Evolutionary conservation across 2,113 vertebrate species (phyloP).

Genomic region (Madoqua kirkii): DNA sequence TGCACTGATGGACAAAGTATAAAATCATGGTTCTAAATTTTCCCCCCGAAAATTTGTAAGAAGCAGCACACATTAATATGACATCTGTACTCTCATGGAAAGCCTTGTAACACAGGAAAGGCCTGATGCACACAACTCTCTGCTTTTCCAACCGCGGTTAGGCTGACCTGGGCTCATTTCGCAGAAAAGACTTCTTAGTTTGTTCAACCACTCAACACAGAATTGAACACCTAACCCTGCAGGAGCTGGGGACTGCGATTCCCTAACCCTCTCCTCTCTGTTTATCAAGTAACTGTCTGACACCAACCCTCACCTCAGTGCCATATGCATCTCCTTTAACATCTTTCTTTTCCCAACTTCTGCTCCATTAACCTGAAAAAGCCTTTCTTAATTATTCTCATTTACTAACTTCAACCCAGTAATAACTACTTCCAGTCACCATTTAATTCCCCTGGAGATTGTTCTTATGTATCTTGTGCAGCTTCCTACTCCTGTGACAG

Average conservation of each 20-base stretch:
- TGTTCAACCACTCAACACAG: not conserved
- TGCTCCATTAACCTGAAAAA: not conserved
- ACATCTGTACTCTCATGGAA: not conserved
- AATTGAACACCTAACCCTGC: not conserved
- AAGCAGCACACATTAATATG: not conserved
- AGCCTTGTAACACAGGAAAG: not conserved
- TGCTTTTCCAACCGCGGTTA: not conserved
- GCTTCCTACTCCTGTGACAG: not conserved
- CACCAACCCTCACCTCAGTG: not conserved
- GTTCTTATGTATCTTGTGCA: not conserved
- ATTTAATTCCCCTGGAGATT: not conserved
- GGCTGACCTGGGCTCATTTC: not conserved
- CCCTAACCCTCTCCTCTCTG: not conserved
- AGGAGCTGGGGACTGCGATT: not conserved
- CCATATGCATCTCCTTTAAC: not conserved
- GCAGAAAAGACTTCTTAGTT: not conserved
- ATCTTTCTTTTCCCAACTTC: not conserved
- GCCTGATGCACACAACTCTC: not conserved
- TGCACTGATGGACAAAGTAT: not conserved
- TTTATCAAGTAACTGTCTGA: not conserved
- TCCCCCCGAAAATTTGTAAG: not conserved
- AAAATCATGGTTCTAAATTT: not conserved
- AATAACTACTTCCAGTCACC: not conserved
- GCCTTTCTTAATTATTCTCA: not conserved
- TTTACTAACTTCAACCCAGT: not conserved